These are phyloP conservation scores for Leptinotarsa undecemlineata DNA, from an alignment of 1,140 invertebrate species.

Conservation along the genomic window DNA sequence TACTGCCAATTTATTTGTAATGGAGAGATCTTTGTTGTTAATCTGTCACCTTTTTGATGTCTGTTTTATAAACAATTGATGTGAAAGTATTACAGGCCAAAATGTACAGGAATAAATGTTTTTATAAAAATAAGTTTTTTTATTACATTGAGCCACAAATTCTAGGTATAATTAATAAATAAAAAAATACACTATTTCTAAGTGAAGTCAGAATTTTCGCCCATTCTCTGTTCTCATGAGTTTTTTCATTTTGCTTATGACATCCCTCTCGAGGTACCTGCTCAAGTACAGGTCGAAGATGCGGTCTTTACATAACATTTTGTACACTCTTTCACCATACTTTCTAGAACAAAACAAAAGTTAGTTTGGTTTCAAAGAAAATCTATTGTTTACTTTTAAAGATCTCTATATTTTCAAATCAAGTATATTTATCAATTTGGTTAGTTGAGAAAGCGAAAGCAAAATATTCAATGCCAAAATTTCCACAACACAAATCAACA, in stretches of 20 bases:
- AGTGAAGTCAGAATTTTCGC: background rate
- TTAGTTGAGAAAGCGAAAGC: too few relatives aligned
- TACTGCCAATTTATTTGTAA: too few relatives aligned
- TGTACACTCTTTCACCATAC: constrained; percentile 50
- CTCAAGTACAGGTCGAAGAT: constrained; percentile 48
- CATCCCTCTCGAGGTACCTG: constrained; percentile 48
- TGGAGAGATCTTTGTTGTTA: too few relatives aligned
- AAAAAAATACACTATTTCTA: constrained; percentile 12
- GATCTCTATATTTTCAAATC: too few relatives aligned
- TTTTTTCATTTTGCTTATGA: constrained; percentile 42
- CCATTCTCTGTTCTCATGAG: constrained; percentile 25
- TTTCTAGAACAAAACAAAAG: constrained; percentile 41
- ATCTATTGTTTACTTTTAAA: too few relatives aligned
- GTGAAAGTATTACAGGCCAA: background rate
- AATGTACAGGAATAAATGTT: constrained; percentile 11
- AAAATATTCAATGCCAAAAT: too few relatives aligned
- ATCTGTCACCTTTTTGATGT: too few relatives aligned
- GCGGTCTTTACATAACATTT: constrained; percentile 44
- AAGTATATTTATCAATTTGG: too few relatives aligned
- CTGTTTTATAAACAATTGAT: background rate
- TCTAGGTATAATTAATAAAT: constrained; percentile 5
- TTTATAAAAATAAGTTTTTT: constrained; percentile 11
- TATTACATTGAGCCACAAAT: background rate
- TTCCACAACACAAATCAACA: too few relatives aligned
- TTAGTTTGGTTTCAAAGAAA: too few relatives aligned